These are phyloP conservation scores for Ceratotherium simum DNA, from an alignment of 2,113 vertebrate genomes.

Conservation along the genomic window DNA sequence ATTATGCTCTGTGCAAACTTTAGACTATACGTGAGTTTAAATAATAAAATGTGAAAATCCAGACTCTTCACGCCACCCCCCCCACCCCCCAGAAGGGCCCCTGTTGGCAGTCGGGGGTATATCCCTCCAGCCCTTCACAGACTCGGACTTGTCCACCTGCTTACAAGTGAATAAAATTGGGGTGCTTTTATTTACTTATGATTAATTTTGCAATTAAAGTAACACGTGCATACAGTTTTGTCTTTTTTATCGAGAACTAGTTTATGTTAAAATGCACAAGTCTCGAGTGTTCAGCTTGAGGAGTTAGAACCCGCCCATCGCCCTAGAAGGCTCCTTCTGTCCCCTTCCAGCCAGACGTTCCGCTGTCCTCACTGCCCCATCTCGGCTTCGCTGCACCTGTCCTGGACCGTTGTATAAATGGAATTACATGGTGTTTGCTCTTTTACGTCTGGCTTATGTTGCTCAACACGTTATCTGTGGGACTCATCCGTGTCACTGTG, in stretches of 20 bases:
- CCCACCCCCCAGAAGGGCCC: too few relatives aligned
- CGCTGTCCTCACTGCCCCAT: background rate
- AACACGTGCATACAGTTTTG: too few relatives aligned
- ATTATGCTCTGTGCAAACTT: background rate
- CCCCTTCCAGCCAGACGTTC: background rate
- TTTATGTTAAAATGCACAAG: background rate
- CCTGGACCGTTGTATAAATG: background rate
- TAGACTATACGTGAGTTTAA: background rate
- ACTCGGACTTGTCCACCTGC: fast-evolving
- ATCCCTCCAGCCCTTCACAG: background rate
- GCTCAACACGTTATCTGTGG: background rate
- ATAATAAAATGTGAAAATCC: background rate
- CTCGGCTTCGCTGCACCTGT: background rate
- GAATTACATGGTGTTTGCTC: background rate
- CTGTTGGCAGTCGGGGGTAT: background rate
- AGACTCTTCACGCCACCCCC: background rate
- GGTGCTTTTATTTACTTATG: background rate
- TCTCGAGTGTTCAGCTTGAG: background rate
- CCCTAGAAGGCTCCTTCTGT: background rate
- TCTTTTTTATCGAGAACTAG: background rate
- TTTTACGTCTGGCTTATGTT: background rate
- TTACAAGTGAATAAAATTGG: background rate
- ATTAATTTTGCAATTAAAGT: background rate
- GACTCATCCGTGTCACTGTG: fast-evolving
- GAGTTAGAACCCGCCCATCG: background rate